Base-by-base conservation (phyloP, 2,797 vertebrate genomes). In the Microcaecilia unicolor region DNA sequence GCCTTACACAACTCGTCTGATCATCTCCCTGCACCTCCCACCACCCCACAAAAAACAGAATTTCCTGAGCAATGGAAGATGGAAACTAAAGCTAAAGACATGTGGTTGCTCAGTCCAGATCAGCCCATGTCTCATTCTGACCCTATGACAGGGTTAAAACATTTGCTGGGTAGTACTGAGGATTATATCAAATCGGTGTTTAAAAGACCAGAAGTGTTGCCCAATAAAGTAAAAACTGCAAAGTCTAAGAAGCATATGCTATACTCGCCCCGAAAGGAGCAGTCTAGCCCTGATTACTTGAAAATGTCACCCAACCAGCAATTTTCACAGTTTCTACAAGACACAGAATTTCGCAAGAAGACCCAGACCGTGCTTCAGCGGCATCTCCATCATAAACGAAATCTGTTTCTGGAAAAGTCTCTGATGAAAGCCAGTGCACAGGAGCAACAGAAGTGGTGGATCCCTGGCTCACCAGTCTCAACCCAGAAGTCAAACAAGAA, bases 291-390 rank as follows among this genome's bases (percentile, higher is more conserved):
- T 32, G 23, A 55, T 33, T 17, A 29, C 4, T 2, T 15, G 13
- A 6, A 18, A 27, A 1, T 42, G 8, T 42, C 46, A 37, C 65
- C 72, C 40, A 43, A 70, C 3, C 64, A 72, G 43, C 64, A 59
- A 21, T 34, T 74, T 28, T 76, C 80, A 1, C 48, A 63, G 2
- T 58, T 70, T 1, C 25, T 61, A 6, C 64, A 80, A 0, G 75
- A 79, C 42, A 48, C 65, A 0, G 33, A 51, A 44, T 74, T 91
- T 47, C 90, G 89, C 55, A 85, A 90, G 72, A 91, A 84, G 67
- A 88, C 92, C 38, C 93, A 98, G 83, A 84, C 89, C 44, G 92
- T 91, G 41, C 76, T 99, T 47, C 94, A 99, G 67, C 92, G 97
- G 48, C 93, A 97, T 67, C 92, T 98, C 63, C 91, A 94, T 55